These are phyloP conservation scores for Alloplasta piceator DNA, from an alignment of 2,888 invertebrate genomes.

Conservation along the genomic window DNA sequence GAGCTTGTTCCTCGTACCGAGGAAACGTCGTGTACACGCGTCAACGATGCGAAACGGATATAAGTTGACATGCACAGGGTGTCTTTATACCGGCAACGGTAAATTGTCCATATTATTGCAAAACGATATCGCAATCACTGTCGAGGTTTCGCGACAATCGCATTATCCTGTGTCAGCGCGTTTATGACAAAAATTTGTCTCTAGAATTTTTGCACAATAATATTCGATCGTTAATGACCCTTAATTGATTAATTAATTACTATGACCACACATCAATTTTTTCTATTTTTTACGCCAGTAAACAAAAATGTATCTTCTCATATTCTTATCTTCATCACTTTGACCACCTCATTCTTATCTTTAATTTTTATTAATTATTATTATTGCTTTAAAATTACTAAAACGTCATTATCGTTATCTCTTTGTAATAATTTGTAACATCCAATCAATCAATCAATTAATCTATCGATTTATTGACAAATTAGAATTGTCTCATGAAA, in stretches of 20 bases:
- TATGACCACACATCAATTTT: background rate
- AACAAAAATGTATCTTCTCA: too few relatives aligned
- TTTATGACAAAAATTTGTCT: background rate
- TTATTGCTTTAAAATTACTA: too few relatives aligned
- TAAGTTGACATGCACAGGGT: slow-evolving; percentile 54
- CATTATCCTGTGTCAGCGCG: background rate
- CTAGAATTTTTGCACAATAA: background rate
- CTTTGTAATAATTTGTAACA: too few relatives aligned
- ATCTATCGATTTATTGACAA: too few relatives aligned
- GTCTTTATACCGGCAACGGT: slow-evolving; percentile 71
- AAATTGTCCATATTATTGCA: slow-evolving; percentile 71
- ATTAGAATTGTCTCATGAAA: too few relatives aligned
- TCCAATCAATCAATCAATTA: too few relatives aligned
- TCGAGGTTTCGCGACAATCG: background rate
- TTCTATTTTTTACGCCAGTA: background rate
- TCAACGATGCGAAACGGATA: slow-evolving; percentile 75
- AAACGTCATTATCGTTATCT: too few relatives aligned
- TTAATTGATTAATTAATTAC: background rate
- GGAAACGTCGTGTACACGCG: slow-evolving; percentile 48
- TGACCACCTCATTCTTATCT: too few relatives aligned
- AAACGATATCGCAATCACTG: slow-evolving; percentile 28
- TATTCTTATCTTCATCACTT: too few relatives aligned
- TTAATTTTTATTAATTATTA: too few relatives aligned
- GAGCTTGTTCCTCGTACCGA: slow-evolving; percentile 66
- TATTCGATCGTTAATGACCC: background rate